Conservation (phyloP, 2,888 invertebrate genomes). For the Neoitamus cyanurus region DNA sequence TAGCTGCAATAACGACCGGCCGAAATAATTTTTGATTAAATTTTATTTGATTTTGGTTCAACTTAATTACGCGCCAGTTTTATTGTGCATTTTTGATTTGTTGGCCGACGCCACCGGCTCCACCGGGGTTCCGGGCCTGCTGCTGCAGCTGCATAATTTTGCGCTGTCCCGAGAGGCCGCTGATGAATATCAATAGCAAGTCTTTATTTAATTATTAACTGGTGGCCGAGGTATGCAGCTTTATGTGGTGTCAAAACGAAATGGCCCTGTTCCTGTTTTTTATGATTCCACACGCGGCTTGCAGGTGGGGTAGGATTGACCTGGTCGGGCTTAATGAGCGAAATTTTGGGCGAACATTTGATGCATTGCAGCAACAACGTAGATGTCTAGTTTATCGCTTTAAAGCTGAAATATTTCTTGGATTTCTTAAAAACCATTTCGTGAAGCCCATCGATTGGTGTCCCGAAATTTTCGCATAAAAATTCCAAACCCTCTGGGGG, state of each 20-base stretch:
- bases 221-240: background rate
- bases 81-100: conserved; percentile 46
- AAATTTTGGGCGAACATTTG: background rate
- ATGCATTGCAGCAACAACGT: background rate
- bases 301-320: background rate
- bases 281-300: background rate
- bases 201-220: conserved; percentile 33
- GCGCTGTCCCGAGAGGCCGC: background rate
- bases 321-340: background rate
- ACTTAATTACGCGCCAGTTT: conserved; percentile 45
- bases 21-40: conserved; percentile 43
- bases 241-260: conserved; percentile 25
- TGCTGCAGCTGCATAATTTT: background rate
- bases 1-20: conserved; percentile 24
- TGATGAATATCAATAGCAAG: conserved; percentile 41
- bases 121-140: background rate
- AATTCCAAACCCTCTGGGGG: background rate
- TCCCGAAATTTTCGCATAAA: background rate
- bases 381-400: background rate
- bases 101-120: background rate
- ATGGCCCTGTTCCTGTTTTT: conserved; percentile 32
- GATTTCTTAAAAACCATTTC: background rate
- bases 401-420: background rate
- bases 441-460: background rate
- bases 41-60: conserved; percentile 46